Evolutionary conservation across 2,797 vertebrate species (phyloP).

Genomic region (Sebastes trivittatus): DNA sequence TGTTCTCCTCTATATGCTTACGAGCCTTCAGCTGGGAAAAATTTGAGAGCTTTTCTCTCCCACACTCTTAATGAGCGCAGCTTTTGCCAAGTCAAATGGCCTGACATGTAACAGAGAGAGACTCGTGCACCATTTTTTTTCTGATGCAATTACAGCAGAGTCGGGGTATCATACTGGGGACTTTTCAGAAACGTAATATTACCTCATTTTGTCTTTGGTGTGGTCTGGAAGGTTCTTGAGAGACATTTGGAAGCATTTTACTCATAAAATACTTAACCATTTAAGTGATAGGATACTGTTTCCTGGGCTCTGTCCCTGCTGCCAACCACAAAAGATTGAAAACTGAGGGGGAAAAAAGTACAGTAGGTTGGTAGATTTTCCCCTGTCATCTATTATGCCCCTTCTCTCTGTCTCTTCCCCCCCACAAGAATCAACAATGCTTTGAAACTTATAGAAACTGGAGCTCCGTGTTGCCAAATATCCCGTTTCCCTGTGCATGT

Average conservation of each 20-base stretch:
- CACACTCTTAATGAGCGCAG: conserved; percentile 69
- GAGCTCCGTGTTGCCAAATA: conserved; percentile 14
- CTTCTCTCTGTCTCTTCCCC: background rate
- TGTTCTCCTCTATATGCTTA: conserved; percentile 27
- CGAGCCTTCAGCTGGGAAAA: conserved; percentile 68
- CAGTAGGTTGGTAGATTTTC: conserved; percentile 54
- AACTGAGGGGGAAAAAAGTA: conserved; percentile 32
- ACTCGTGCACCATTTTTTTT: conserved; percentile 76
- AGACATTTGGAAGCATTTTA: conserved; percentile 99
- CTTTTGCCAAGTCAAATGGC: conserved; percentile 75
- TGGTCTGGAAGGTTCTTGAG: conserved; percentile 91
- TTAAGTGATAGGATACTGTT: conserved; percentile 94
- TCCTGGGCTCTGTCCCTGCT: conserved; percentile 78
- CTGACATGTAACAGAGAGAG: conserved; percentile 76
- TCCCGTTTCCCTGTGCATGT: conserved; percentile 23
- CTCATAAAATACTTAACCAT: conserved; percentile 95
- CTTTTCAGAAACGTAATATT: conserved; percentile 93
- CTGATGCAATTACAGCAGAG: conserved; percentile 91
- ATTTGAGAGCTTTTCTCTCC: conserved; percentile 73
- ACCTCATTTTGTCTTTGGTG: conserved; percentile 94
- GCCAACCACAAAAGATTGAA: conserved; percentile 71
- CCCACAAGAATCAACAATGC: conserved; percentile 7
- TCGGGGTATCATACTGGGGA: conserved; percentile 89
- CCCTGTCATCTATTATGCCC: conserved; percentile 43
- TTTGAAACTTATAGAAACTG: conserved; percentile 38